These are phyloP conservation scores for Pantala flavescens DNA, from an alignment of 1,140 invertebrate species.

Conservation along the genomic window DNA sequence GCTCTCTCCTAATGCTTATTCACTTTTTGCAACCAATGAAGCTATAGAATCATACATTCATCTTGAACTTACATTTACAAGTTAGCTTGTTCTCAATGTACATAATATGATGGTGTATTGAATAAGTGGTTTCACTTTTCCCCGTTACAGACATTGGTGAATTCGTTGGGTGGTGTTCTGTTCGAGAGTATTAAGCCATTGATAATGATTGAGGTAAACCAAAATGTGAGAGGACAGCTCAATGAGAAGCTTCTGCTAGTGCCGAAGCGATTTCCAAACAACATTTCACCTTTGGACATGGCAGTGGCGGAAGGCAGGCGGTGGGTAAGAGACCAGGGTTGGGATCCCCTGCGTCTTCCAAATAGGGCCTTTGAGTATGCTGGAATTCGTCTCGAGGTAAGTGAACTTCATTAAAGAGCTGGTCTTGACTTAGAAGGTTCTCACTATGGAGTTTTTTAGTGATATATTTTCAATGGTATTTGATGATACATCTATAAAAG, in stretches of 20 bases:
- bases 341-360: constrained; percentile 50
- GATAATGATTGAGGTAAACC: constrained; percentile 64
- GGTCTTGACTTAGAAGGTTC: too few relatives aligned
- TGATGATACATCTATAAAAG: too few relatives aligned
- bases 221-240: constrained; percentile 38
- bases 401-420: too few relatives aligned
- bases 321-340: constrained; percentile 53
- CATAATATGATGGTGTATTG: too few relatives aligned
- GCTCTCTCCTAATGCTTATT: too few relatives aligned
- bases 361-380: constrained; percentile 53
- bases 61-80: too few relatives aligned
- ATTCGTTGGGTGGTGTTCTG: constrained; percentile 65
- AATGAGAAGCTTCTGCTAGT: constrained; percentile 37
- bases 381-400: constrained; percentile 54
- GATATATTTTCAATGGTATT: too few relatives aligned
- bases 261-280: constrained; percentile 67
- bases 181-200: constrained; percentile 79
- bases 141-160: constrained; percentile 46
- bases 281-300: constrained; percentile 73
- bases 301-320: constrained; percentile 59
- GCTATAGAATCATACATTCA: too few relatives aligned
- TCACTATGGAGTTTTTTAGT: too few relatives aligned
- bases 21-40: too few relatives aligned
- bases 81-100: too few relatives aligned
- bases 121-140: too few relatives aligned